phyloP scores from a whole-genome alignment of 2,113 vertebrate species.

The Xerus inauris region DNA sequence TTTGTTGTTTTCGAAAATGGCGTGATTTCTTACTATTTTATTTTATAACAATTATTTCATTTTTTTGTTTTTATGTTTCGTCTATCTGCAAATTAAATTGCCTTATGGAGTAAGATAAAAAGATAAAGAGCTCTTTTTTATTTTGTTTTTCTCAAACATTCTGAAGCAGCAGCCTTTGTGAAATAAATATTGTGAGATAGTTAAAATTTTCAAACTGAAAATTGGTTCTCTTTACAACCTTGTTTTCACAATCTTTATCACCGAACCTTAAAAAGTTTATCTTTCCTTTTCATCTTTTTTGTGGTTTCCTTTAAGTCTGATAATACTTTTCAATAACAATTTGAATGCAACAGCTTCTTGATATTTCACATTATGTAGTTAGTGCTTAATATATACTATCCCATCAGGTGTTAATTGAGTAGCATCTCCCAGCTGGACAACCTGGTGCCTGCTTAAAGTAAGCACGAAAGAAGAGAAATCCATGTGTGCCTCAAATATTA shows the following conservation, averaged over 20 bases:
- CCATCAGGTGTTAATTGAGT: neutral
- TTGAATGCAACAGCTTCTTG: neutral
- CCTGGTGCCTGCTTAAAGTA: neutral
- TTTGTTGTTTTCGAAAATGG: neutral
- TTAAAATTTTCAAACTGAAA: neutral
- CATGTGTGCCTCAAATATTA: neutral
- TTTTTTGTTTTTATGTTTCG: neutral
- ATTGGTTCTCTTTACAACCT: neutral
- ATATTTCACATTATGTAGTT: neutral
- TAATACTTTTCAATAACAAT: neutral
- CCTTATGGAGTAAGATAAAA: neutral
- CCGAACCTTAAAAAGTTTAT: neutral
- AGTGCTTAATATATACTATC: neutral
- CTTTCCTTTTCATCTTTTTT: neutral
- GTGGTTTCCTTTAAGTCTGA: neutral
- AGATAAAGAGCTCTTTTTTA: neutral
- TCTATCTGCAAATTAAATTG: neutral
- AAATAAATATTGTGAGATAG: neutral
- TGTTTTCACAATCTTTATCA: neutral
- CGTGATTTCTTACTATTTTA: neutral
- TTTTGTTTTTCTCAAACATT: neutral
- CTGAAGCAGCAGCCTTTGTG: neutral
- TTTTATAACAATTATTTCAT: constrained; percentile 35
- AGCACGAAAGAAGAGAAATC: neutral
- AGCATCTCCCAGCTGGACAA: neutral